phyloP scores from a whole-genome alignment of 2,888 invertebrate genomes.

The Cheilosia vulpina region DNA sequence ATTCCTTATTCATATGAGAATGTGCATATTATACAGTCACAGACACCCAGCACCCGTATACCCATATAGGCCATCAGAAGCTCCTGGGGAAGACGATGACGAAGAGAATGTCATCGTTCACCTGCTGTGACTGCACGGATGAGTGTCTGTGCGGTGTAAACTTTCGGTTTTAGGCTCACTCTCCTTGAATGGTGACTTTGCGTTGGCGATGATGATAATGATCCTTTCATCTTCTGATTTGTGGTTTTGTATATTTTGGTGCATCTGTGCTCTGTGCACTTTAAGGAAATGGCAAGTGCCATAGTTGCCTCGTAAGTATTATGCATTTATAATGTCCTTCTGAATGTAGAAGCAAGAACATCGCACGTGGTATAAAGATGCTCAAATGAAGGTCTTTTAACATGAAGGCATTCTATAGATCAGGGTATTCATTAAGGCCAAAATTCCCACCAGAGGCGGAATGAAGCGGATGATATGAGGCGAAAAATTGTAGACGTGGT shows the following conservation, averaged over 20 bases:
- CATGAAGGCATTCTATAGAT: slow-evolving; percentile 10
- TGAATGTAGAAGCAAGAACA: neutral
- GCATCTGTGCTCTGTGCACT: slow-evolving; percentile 52
- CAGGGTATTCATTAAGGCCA: slow-evolving; percentile 13
- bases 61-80: neutral
- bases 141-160: slow-evolving; percentile 38
- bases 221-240: slow-evolving; percentile 68
- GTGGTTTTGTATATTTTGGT: slow-evolving; percentile 47
- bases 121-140: slow-evolving; percentile 36
- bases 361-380: neutral
- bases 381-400: slow-evolving; percentile 8
- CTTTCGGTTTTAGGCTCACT: slow-evolving; percentile 51
- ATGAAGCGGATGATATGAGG: neutral
- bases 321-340: slow-evolving; percentile 50
- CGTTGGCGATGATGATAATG: slow-evolving; percentile 67
- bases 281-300: slow-evolving; percentile 58
- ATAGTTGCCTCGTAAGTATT: slow-evolving; percentile 50
- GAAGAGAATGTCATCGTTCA: slow-evolving; percentile 62
- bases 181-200: slow-evolving; percentile 24
- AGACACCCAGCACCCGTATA: neutral
- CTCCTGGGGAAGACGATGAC: slow-evolving; percentile 39
- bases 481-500: slow-evolving; percentile 4
- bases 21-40: neutral
- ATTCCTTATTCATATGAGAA: slow-evolving; percentile 42
- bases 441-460: slow-evolving; percentile 27